phyloP scores from a whole-genome alignment of 2,888 invertebrate species.

The Mantis religiosa region DNA sequence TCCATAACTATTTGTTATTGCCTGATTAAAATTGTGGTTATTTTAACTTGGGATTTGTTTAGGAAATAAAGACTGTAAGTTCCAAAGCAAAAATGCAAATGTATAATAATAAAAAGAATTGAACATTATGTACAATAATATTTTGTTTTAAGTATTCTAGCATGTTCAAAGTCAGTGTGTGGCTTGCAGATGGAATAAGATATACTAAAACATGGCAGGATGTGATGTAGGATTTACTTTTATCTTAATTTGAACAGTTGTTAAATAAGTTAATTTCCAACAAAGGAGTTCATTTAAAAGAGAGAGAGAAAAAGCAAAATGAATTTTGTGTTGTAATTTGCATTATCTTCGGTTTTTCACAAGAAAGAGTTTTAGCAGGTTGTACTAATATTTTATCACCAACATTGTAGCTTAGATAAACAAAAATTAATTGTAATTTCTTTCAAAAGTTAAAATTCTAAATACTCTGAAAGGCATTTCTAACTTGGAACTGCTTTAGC shows the following conservation, averaged over 20 bases:
- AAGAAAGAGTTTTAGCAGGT: not conserved
- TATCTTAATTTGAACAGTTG: not conserved
- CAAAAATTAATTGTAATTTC: too few species aligned
- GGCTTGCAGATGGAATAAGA: not conserved
- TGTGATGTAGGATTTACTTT: not conserved
- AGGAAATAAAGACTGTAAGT: slow-evolving; percentile 6
- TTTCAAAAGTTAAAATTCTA: too few species aligned
- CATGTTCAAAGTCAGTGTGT: not conserved
- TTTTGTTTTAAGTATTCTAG: not conserved
- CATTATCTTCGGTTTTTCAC: not conserved
- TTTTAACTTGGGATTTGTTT: slow-evolving; percentile 17
- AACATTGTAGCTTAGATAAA: too few species aligned
- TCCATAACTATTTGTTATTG: slow-evolving; percentile 11
- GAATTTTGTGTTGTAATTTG: not conserved
- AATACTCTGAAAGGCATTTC: too few species aligned
- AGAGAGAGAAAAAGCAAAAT: not conserved
- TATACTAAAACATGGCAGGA: not conserved
- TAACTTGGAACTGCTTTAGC: too few species aligned
- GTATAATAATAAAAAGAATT: not conserved
- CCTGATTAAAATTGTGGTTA: not conserved
- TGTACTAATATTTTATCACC: too few species aligned
- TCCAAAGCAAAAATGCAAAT: slow-evolving; percentile 2
- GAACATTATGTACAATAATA: not conserved
- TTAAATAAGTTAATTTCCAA: not conserved
- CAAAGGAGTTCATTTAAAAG: not conserved